Base-by-base conservation (phyloP, 2,797 vertebrate species). In the Discoglossus pictus region DNA sequence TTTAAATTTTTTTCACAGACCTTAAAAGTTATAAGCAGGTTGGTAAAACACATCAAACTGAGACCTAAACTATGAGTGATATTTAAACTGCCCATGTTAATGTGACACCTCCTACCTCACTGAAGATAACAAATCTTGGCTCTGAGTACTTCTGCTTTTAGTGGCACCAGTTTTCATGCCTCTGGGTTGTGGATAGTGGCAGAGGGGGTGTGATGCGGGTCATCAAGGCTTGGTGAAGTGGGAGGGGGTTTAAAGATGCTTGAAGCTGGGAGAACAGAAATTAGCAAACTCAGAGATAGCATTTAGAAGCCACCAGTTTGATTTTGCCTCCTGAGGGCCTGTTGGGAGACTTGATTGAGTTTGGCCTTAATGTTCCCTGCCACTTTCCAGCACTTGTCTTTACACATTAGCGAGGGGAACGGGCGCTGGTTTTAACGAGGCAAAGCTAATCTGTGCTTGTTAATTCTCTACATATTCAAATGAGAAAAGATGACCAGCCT, bases 331-430 rank as follows among this genome's bases (percentile, higher is more conserved):
- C 92, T 88, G 36, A 76, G 90, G 94, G 87, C 85, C 81, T 82
- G 67, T 85, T 89, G 70, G 83, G 85, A 87, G 89, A 88, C 89
- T 91, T 96, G 94, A 96, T 90, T 93, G 93, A 95, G 93, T 94
- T 86, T 82, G 74, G 89, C 88, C 89, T 90, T 94, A 95, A 96
- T 94, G 89, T 86, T 87, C 85, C 87, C 84, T 92, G 92, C 92
- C 92, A 94, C 87, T 92, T 94, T 93, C 91, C 93, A 93, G 92
- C 91, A 91, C 92, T 94, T 94, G 93, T 95, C 92, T 92, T 85
- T 93, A 91, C 90, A 93, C 85, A 96, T 96, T 96, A 95, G 92
- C 90, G 87, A 85, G 91, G 89, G 64, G 75, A 64, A 60, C 68
- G 43, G 60, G 81, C 71, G 76, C 78, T 84, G 79, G 81, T 82